Evolutionary conservation across 2,797 vertebrate species (phyloP), one percentile per base, ranked within the genome.

Genomic region (Sciaenops ocellatus): DNA sequence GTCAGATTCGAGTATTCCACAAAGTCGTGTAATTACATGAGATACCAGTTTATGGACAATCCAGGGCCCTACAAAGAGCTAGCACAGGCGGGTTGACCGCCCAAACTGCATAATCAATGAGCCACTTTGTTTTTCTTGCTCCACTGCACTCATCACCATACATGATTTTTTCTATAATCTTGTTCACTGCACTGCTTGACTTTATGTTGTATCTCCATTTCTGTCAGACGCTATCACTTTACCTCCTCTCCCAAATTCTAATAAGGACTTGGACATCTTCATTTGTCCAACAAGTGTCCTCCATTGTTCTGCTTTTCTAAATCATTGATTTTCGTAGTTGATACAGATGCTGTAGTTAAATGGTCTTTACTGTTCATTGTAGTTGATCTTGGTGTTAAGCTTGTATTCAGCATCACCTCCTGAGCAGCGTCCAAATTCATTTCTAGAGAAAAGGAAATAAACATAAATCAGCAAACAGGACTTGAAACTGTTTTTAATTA

Each of bases 391-490:
- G 20, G 42, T 55, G 20, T 46, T 6, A 7, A 47, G 24, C 12
- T 48, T 60, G n/a, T 5, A 7, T 69, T 24, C 12, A 24, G 34
- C 17, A 17, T 64, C 41, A 13, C 2, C 34, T 62, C 20, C 48
- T 30, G 18, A 67, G 56, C 48, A 11, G 26, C 5, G 4, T 3
- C 10, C 2, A 1, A 3, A 63, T 18, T n/a, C 2, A 22, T 30
- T 46, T 22, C 16, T n/a, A 42, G 46, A 22, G 96, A 96, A 96
- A 96, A 97, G 95, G 94, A 96, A 97, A 96, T 94, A 78, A 96
- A 97, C 95, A 90, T 42, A 90, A 96, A 96, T 96, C 96, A 94
- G 96, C 96, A 96, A 92, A 97, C 94, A 95, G 96, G 95, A 96
- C 84, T 90, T 87, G 34, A 85, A 96, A 90, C 69, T 34, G 6